Evolutionary conservation across 2,113 vertebrate species (phyloP), one percentile per base, ranked within the genome.

Genomic region (Cyprinodon brontotheroides): DNA sequence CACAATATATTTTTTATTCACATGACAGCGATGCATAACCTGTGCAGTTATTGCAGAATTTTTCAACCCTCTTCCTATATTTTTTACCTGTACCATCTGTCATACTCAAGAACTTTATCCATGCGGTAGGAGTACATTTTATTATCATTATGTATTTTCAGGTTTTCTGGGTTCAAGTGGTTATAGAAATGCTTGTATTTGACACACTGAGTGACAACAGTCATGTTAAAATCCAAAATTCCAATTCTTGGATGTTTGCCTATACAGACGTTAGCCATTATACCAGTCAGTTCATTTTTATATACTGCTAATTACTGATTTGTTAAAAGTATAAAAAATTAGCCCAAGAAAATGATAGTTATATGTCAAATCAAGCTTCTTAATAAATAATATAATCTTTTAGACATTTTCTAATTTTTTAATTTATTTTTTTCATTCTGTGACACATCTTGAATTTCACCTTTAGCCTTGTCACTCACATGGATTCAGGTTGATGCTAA

Each of bases 401-500:
- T 29, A 29, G 29, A 29, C 29, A 29, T 29, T 29, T 29, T 29
- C 29, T 29, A 29, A 29, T 29, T 29, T 29, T 29, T 29, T 1
- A 29, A 29, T 29, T 14, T 20, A 57, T 20, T 45, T 11, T 45
- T 45, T 45, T 2, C 43, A 45, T 11, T 45, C 9, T 45, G 43
- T 41, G 11, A 45, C 9, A 11, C 17, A n/a, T n/a, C 50, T 9
- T 57, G 41, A 41, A 63, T 72, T 75, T 68, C 20, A 73, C 82
- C 76, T 80, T 61, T 4, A 59, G 59, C 59, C 1, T 64, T 73
- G 66, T 74, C 77, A 73, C 73, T 83, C 60, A 81, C 59, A 43
- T n/a, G 47, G 59, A 57, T 63, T 39, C 63, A 69, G 53, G 65
- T 61, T 0, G 73, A 38, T 63, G 43, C 41, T 57, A 74, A 65